Percentiles rank a stretch among this genome's conserved stretches.
Evolutionary conservation across 2,797 vertebrate species (phyloP).

Genomic region (Pangasius krempfi): DNA sequence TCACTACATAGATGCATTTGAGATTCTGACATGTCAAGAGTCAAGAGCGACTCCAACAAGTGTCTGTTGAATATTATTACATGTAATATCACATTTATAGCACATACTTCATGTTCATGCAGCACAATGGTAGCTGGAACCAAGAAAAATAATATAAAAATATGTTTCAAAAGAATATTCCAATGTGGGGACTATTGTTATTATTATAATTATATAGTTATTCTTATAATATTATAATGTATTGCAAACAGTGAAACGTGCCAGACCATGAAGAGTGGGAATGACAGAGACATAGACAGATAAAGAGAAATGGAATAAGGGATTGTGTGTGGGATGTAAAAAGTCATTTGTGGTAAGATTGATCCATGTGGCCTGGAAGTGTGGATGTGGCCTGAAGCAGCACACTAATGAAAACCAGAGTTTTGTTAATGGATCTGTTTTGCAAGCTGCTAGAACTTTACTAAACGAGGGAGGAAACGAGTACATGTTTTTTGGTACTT

Average conservation of each 20-base stretch:
- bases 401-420: constrained; percentile 42
- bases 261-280: not conserved
- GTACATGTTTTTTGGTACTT: not conserved
- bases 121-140: not conserved
- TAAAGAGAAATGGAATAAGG: constrained; percentile 11
- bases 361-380: constrained; percentile 35
- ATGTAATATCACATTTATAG: not conserved
- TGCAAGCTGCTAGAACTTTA: constrained; percentile 27
- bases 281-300: not conserved
- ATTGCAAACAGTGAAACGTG: not conserved
- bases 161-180: not conserved
- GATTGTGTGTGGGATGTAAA: constrained; percentile 19
- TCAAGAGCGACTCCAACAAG: not conserved
- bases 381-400: constrained; percentile 31
- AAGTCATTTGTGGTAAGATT: constrained; percentile 33
- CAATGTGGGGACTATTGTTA: not conserved
- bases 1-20: not conserved
- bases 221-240: not conserved
- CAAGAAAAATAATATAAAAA: not conserved
- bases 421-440: constrained; percentile 50
- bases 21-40: not conserved
- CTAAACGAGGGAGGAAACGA: not conserved
- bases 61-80: not conserved
- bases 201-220: not conserved
- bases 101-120: not conserved